These are phyloP conservation scores for Crotalus tigris DNA, from an alignment of 2,113 vertebrate genomes.

Conservation along the genomic window DNA sequence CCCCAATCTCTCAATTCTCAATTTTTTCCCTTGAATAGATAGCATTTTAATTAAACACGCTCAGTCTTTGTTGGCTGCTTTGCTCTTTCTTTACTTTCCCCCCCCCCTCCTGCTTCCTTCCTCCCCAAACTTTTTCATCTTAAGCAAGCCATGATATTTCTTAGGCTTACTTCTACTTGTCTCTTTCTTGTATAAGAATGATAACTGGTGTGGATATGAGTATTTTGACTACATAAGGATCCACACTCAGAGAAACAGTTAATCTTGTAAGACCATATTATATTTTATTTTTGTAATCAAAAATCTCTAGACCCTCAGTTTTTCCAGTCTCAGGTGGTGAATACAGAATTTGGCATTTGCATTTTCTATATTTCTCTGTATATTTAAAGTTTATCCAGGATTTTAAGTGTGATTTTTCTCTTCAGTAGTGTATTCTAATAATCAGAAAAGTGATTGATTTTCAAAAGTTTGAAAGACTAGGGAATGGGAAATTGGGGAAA, in stretches of 20 bases:
- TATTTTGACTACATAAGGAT: background rate
- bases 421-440: background rate
- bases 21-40: background rate
- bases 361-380: background rate
- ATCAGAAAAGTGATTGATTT: background rate
- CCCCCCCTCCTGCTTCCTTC: background rate
- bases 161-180: background rate
- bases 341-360: background rate
- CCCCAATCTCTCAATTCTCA: background rate
- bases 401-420: background rate
- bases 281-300: background rate
- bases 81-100: background rate
- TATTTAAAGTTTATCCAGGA: background rate
- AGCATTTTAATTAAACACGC: no score
- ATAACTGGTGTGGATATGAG: background rate
- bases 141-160: background rate
- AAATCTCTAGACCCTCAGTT: background rate
- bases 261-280: background rate
- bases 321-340: background rate
- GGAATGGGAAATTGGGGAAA: background rate
- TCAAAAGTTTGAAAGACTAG: background rate
- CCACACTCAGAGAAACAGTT: background rate
- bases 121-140: background rate
- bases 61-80: background rate
- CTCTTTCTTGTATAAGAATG: background rate